Percentiles rank a stretch among this genome's conserved stretches.
These are phyloP conservation scores for Amphibalanus amphitrite DNA, from an alignment of 1,140 invertebrate genomes.

Conservation along the genomic window DNA sequence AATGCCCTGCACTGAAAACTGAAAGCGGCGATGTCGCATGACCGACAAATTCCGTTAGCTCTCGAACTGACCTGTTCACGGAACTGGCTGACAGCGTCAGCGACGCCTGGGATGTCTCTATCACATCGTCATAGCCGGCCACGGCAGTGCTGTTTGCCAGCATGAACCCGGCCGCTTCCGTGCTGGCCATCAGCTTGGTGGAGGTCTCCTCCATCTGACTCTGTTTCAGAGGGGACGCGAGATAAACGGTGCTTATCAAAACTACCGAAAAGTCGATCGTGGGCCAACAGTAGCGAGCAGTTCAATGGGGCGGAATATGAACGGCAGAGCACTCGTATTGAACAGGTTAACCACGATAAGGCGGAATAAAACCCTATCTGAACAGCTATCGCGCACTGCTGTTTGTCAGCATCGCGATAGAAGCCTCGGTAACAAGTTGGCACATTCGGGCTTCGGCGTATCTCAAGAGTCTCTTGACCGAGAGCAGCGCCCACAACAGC, in stretches of 20 bases:
- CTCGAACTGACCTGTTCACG: background rate
- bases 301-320: background rate
- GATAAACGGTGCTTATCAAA: background rate
- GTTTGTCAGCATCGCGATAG: too few species aligned
- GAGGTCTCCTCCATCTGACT: background rate
- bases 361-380: too few species aligned
- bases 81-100: background rate
- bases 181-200: background rate
- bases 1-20: background rate
- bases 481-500: too few species aligned
- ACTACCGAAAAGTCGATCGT: background rate
- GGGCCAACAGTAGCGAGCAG: background rate
- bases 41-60: background rate
- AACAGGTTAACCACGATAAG: too few species aligned
- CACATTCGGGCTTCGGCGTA: too few species aligned
- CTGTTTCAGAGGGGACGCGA: background rate
- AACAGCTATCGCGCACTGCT: too few species aligned
- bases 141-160: background rate
- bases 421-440: too few species aligned
- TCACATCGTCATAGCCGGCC: background rate
- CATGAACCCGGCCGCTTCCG: background rate
- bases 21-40: too few species aligned
- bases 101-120: background rate
- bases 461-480: too few species aligned
- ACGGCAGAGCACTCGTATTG: too few species aligned